phyloP scores from a whole-genome alignment of 2,888 invertebrate species.

The Drosophila quinaria region DNA sequence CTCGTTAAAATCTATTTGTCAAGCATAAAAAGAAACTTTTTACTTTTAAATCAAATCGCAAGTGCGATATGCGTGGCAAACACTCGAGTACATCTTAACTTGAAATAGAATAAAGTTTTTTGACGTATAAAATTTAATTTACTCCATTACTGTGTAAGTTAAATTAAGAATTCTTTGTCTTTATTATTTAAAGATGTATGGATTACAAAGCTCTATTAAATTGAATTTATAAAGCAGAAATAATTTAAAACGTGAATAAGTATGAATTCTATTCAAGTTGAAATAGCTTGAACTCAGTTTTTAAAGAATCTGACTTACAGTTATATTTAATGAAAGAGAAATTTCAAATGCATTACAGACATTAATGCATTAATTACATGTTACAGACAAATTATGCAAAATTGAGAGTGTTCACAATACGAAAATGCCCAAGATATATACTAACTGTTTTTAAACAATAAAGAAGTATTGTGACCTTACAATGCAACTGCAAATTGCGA shows the following conservation, averaged over 20 bases:
- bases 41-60: slow-evolving; percentile 31
- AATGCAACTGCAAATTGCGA: slow-evolving; percentile 24
- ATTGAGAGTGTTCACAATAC: slow-evolving; percentile 23
- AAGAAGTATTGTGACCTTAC: not conserved
- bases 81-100: not conserved
- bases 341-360: not conserved
- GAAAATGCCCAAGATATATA: slow-evolving; percentile 36
- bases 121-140: not conserved
- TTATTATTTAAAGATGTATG: not conserved
- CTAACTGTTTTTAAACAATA: slow-evolving; percentile 14
- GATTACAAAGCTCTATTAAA: not conserved
- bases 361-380: not conserved
- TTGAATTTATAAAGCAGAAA: not conserved
- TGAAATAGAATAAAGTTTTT: not conserved
- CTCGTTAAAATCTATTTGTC: slow-evolving; percentile 50
- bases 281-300: not conserved
- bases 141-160: not conserved
- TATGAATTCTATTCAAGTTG: not conserved
- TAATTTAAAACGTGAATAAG: not conserved
- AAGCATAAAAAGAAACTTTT: slow-evolving; percentile 34
- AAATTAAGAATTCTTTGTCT: not conserved
- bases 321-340: no score
- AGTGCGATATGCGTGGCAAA: not conserved
- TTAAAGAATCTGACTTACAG: no score
- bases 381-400: not conserved